Base-by-base conservation (phyloP, 1,140 invertebrate genomes). In the Charaxes varanes region DNA sequence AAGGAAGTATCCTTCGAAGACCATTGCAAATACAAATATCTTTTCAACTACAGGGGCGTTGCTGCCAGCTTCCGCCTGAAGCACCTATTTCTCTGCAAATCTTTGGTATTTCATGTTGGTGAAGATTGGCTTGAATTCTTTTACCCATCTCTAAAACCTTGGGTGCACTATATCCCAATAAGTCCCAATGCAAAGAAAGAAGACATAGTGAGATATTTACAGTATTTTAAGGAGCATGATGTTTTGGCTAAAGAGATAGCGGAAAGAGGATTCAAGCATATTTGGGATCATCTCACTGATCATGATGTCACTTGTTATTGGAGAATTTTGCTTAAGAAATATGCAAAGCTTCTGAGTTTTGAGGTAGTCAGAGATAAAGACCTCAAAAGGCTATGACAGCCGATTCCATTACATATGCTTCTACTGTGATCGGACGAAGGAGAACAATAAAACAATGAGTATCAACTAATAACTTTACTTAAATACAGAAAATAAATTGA, bases 31-130 rank as follows among this genome's bases (percentile, higher is more conserved):
- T 97, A 94, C 73, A 97, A 96, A 79, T 98, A 97, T 86, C 85
- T 99, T 32, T 98, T 98, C 60, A 99, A 99, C 85, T 98, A 95
- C 69, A 88, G 96, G 46, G 97, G 97, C 11, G 97, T 99, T 0
- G 96, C 97, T 7, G 97, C 97, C 12, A 98, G 96, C 76, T 99
- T 99, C 77, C 87, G 97, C n/a, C 91, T 97, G 15, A 98, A 98
- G 62, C 97, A 99, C 86, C 87, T 99, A 14, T 97, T 99, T 68
- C 79, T 99, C 0, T 99, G 97, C 76, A 89, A 91, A 53, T 97
- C 96, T 0, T 72, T 98, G n/a, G 95, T 99, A 0, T 96, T 98
- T 62, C 96, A 99, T 83, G 95, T 98, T 8, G 96, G 96, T 0
- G 87, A 95, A 56, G 94, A 97, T 50, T 99, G 97, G 97, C 85